These are phyloP conservation scores for Amiota minor DNA, from an alignment of 2,888 invertebrate genomes.

Conservation along the genomic window DNA sequence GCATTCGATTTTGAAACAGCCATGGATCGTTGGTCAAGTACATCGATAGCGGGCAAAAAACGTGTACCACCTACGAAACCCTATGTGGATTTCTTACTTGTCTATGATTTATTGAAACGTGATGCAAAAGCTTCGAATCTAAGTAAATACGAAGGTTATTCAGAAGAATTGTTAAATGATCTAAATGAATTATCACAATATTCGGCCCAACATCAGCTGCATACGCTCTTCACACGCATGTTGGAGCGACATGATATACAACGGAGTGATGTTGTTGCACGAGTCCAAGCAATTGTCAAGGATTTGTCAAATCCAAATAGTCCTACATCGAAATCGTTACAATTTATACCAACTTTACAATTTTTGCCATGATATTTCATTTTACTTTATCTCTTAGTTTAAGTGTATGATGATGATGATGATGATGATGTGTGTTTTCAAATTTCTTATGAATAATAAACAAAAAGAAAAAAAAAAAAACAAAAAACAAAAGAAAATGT, in stretches of 20 bases:
- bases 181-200: slow-evolving; percentile 64
- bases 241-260: slow-evolving; percentile 69
- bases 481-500: slow-evolving; percentile 35
- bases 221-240: slow-evolving; percentile 69
- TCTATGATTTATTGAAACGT: slow-evolving; percentile 73
- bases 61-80: slow-evolving; percentile 72
- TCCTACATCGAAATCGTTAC: slow-evolving; percentile 65
- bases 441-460: no score
- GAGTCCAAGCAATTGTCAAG: slow-evolving; percentile 68
- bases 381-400: slow-evolving; percentile 5
- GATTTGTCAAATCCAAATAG: slow-evolving; percentile 69
- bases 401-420: slow-evolving; percentile 38
- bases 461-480: no score
- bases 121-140: slow-evolving; percentile 72
- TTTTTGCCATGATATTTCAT: slow-evolving; percentile 56
- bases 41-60: slow-evolving; percentile 72
- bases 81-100: slow-evolving; percentile 72
- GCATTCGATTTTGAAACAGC: slow-evolving; percentile 62
- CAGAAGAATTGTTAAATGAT: slow-evolving; percentile 65
- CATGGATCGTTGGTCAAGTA: slow-evolving; percentile 68
- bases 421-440: slow-evolving; percentile 16
- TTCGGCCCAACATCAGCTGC: slow-evolving; percentile 70
- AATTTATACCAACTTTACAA: slow-evolving; percentile 69
- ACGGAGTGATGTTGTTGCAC: slow-evolving; percentile 69
- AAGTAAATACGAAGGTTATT: slow-evolving; percentile 72